Conservation (phyloP, 2,888 invertebrate genomes). For the Fragum sueziense region DNA sequence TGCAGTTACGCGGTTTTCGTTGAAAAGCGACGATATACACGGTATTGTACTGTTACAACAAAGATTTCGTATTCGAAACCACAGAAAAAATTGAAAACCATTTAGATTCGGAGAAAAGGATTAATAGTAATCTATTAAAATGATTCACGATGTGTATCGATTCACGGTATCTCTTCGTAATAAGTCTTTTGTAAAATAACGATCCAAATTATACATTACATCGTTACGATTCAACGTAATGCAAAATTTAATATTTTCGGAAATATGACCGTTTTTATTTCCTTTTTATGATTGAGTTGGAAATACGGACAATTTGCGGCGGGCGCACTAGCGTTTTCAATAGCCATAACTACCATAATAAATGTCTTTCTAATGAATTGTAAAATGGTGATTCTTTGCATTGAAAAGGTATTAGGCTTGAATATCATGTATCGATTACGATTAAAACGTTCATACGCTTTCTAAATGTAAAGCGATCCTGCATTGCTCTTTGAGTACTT, state of each 20-base stretch:
- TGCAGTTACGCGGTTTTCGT: too few relatives aligned
- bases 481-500: neutral
- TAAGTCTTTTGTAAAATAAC: constrained; percentile 12
- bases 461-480: neutral
- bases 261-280: constrained; percentile 52
- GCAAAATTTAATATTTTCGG: constrained; percentile 39
- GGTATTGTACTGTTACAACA: too few relatives aligned
- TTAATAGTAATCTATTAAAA: neutral
- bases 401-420: constrained; percentile 30
- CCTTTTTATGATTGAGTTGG: constrained; percentile 48
- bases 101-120: too few relatives aligned
- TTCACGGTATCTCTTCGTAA: neutral
- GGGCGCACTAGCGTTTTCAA: constrained; percentile 36
- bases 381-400: constrained; percentile 49
- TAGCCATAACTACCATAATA: constrained; percentile 39
- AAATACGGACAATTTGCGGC: constrained; percentile 41
- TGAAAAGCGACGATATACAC: too few relatives aligned
- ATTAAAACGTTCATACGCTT: constrained; percentile 2
- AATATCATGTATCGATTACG: constrained; percentile 17
- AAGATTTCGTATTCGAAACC: too few relatives aligned
- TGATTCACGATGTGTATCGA: constrained; percentile 11
- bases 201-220: constrained; percentile 29
- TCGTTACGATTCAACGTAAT: constrained; percentile 6
- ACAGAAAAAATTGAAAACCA: too few relatives aligned
- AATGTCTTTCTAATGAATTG: constrained; percentile 56